Evolutionary conservation across 1,140 invertebrate species (phyloP).

Genomic region (Drosophila arizonae): DNA sequence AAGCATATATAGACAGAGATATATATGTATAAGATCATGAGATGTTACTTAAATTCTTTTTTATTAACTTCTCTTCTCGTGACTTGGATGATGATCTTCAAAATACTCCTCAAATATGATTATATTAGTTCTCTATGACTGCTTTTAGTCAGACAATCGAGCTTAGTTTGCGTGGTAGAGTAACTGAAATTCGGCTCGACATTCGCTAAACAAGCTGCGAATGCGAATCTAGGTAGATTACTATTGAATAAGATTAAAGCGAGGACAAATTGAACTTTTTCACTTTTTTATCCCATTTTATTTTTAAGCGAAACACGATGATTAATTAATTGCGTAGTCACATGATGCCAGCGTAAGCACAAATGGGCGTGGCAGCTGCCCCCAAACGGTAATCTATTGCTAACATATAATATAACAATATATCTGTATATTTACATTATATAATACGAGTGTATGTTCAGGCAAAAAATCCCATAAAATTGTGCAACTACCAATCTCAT

Average conservation of each 20-base stretch:
- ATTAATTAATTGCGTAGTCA: conserved; percentile 50
- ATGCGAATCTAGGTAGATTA: conserved; percentile 18
- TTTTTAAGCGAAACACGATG: conserved; percentile 38
- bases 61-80: conserved; percentile 44
- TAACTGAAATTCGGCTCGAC: not conserved
- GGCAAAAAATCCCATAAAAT: too few relatives aligned
- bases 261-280: conserved; percentile 39
- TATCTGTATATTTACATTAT: too few relatives aligned
- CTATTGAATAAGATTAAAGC: conserved; percentile 39
- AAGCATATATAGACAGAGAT: not conserved
- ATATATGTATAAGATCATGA: conserved; percentile 42
- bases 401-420: too few relatives aligned
- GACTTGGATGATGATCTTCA: conserved; percentile 16
- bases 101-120: not conserved
- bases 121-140: not conserved
- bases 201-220: not conserved
- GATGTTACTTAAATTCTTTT: conserved; percentile 49
- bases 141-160: too few relatives aligned
- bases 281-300: conserved; percentile 13
- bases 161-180: too few relatives aligned
- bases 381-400: conserved; percentile 14
- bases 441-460: too few relatives aligned
- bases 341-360: conserved; percentile 12
- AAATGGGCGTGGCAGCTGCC: conserved; percentile 8
- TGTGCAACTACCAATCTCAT: conserved; percentile 48